phyloP scores from a whole-genome alignment of 2,797 vertebrate genomes.

The Bovichtus variegatus region DNA sequence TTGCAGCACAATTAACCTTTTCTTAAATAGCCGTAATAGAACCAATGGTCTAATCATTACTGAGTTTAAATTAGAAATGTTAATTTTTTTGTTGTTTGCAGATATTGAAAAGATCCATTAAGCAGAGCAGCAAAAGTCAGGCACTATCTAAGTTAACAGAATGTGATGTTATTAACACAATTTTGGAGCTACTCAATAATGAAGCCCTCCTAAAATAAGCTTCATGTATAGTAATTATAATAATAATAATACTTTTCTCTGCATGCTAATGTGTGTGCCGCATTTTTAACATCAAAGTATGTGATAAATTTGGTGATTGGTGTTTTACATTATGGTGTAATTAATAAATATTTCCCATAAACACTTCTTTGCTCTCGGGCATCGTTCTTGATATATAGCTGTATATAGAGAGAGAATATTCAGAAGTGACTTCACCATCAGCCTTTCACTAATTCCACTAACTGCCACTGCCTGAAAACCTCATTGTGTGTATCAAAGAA shows the following conservation, averaged over 20 bases:
- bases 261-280: neutral
- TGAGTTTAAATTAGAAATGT: neutral
- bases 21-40: neutral
- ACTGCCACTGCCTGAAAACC: neutral
- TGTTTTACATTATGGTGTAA: neutral
- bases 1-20: slow-evolving; percentile 14
- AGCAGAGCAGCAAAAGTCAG: slow-evolving; percentile 8
- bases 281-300: neutral
- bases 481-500: slow-evolving; percentile 4
- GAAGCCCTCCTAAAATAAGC: neutral
- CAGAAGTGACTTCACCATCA: neutral
- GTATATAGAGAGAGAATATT: neutral
- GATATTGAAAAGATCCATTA: slow-evolving; percentile 12
- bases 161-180: neutral
- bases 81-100: neutral
- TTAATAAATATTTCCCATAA: neutral
- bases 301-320: neutral
- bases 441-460: neutral
- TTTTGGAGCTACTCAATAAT: neutral
- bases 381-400: neutral
- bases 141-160: slow-evolving; percentile 4
- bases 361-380: neutral
- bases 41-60: slow-evolving; percentile 9
- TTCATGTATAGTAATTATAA: neutral
- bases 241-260: neutral